Base-by-base conservation (phyloP, 2,888 invertebrate genomes). In the Sipha maydis region DNA sequence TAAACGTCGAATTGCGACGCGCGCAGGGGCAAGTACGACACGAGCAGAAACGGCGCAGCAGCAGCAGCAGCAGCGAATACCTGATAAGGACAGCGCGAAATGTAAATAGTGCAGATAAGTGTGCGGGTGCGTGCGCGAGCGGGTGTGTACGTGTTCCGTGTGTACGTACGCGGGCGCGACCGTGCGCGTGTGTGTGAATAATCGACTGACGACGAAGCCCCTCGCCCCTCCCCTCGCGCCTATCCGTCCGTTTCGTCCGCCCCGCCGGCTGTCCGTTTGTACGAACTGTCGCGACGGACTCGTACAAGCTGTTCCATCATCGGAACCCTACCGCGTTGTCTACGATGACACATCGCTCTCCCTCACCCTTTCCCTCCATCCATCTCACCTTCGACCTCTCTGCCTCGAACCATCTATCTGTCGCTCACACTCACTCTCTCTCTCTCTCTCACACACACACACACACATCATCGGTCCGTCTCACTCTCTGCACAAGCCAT, bases 1-100 rank as follows among this genome's bases (percentile, higher is more conserved):
- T 25, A 61, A 25, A 21, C 21, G 61, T 21, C 25, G 7, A 34
- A 61, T 61, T 61, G 61, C 61, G 61, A 61, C 61, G 61, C 21
- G 7, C 61, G 34, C 38, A n/a, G 34, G 54, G 34, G 54, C 19
- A 9, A 21, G 4, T 54, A 31, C 48, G 48, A 48, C 41, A 38
- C 56, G 56, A 25, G 5, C 61, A 34, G 54, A 17, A 38, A 67
- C 79, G 79, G 56, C 61, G 61, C n/a, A 25, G 79, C 79, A 61
- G 34, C 78, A 4, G 79, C 34, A 38, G 61, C n/a, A 25, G 79
- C 79, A 5, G 25, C 79, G 76, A 77, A 28, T 48, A 28, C 77
- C 48, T 77, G 77, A 77, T 77, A 77, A 77, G 77, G 19, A 77
- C 77, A n/a, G 77, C 28, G 77, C 21, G 21, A 61, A 61, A 61